Conservation (phyloP, 2,888 invertebrate species). For the Synergus laeviventris region DNA sequence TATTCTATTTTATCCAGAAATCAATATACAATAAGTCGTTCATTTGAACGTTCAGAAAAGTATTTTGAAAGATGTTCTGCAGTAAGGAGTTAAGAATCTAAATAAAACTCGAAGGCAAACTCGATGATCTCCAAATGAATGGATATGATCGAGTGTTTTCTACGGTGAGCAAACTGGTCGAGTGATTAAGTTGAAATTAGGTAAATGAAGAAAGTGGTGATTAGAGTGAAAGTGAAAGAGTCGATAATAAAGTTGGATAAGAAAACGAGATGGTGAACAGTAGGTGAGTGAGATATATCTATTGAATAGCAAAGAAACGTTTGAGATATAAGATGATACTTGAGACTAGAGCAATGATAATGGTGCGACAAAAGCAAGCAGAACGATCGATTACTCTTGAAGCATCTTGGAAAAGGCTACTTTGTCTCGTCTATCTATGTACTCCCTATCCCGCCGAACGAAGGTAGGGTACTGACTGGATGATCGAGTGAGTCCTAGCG, state of each 20-base stretch:
- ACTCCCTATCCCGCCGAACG: slow-evolving; percentile 75
- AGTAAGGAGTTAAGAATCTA: not conserved
- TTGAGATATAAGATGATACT: slow-evolving; percentile 24
- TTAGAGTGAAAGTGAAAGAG: slow-evolving; percentile 10
- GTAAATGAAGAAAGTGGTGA: not conserved
- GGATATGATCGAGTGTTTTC: not conserved
- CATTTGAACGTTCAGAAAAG: not conserved
- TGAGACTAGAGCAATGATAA: slow-evolving; percentile 39
- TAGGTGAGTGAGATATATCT: slow-evolving; percentile 23
- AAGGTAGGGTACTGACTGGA: slow-evolving; percentile 75
- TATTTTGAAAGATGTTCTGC: not conserved
- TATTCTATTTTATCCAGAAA: no score
- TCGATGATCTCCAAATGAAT: not conserved
- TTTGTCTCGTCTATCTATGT: slow-evolving; percentile 69
- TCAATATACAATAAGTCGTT: no score
- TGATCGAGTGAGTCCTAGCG: slow-evolving; percentile 75
- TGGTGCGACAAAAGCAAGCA: slow-evolving; percentile 39
- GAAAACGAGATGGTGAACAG: slow-evolving; percentile 19
- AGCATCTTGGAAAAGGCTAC: slow-evolving; percentile 40
- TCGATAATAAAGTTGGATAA: slow-evolving; percentile 9
- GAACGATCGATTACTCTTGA: slow-evolving; percentile 38
- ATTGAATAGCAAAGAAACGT: slow-evolving; percentile 17
- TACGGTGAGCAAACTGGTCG: not conserved
- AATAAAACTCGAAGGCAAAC: not conserved
- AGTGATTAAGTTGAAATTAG: not conserved